Evolutionary conservation across 1,140 invertebrate species (phyloP), one percentile per base, ranked within the genome.

Genomic region (Drosophila miranda): DNA sequence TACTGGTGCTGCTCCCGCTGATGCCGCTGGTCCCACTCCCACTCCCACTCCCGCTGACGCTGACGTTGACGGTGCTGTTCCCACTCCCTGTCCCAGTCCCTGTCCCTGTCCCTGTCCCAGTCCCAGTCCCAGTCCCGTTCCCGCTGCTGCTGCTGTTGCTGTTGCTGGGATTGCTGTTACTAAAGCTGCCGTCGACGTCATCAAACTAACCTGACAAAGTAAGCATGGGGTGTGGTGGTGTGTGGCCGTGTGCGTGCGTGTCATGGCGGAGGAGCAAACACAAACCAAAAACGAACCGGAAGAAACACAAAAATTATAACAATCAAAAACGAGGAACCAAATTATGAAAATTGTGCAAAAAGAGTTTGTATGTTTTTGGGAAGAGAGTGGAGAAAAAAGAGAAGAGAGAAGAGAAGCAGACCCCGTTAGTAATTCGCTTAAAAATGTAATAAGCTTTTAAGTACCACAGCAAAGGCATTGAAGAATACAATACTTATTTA

Each of bases 171-270:
- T 57, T 64, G 67, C 52, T 75, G 78, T 60, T 69, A 78, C 64
- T 70, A 60, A 68, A 81, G 69, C 56, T 67, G 61, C 78, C 57
- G 74, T 83, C 48, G 96, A 96, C 92, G 97, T 97, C 41, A 98
- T 92, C 91, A 97, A 96, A 91, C 98, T 98, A 79, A 98, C 97
- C 14, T 96, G 95, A 60, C 95, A 94, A 64, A 99, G 93, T 26
- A 96, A 97, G 92, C 72, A 67, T 61, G 73, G 68, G 72, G 91
- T 98, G 34, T 55, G 53, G 53, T 44, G 43, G 53, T 55, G 53
- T 44, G 53, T 55, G 97, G 11, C 21, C 44, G 42, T 73, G 59
- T 74, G 70, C 63, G 69, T 57, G 57, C 54, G 58, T 59, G 43
- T 66, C 38, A 53, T 59, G 38, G 96, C 96, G 92, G 96, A 97